Base-by-base conservation (phyloP, 2,888 invertebrate genomes). In the Drosophila borealis region DNA sequence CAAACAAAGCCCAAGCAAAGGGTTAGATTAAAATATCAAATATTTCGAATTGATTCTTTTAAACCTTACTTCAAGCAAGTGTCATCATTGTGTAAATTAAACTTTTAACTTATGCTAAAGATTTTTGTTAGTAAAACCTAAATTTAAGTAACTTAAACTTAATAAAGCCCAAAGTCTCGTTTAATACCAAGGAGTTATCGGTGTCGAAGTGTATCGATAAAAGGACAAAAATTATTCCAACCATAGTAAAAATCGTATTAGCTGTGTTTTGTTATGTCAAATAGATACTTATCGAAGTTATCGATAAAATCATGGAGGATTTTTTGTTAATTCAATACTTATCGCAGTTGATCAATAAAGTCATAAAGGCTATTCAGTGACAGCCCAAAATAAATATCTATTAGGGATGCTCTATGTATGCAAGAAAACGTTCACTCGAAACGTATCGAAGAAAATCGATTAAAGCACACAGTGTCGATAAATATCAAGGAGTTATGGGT, bases 71-170 rank as follows among this genome's bases (percentile, higher is more conserved):
- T 56, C 34, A 50, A 57, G 41, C 64, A 51, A 21, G 6, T 60
- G 41, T 45, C 51, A 48, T 46, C 48, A 19, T 25, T 17, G 14
- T 4, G 17, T 33, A 42, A 36, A 19, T 19, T 41, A 14, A 57
- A 29, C 11, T 29, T 11, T n/a, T 56, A 70, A 71, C 36, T 45
- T 61, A 67, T 73, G 36, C 19, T 46, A 19, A 53, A 50, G 14
- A 48, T 53, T 39, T 34, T 10, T 36, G n/a, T 46, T 50, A 36
- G 37, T 29, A 14, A 17, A 14, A 8, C 4, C 11, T 70, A 63
- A 10, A 14, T 6, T 10, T 65, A 76, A 59, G 61, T 76, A 59
- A 70, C 3, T 64, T 78, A 67, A 63, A 34, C 46, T 9, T 55
- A 63, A 49, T 57, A 62, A 59, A 63, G 34, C 9, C 46, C 9